A percentile compares a stretch with the other conserved stretches of the same genome.
These are phyloP conservation scores for Xiphorhynchus elegans DNA, from an alignment of 2,113 vertebrate species.

Conservation along the genomic window DNA sequence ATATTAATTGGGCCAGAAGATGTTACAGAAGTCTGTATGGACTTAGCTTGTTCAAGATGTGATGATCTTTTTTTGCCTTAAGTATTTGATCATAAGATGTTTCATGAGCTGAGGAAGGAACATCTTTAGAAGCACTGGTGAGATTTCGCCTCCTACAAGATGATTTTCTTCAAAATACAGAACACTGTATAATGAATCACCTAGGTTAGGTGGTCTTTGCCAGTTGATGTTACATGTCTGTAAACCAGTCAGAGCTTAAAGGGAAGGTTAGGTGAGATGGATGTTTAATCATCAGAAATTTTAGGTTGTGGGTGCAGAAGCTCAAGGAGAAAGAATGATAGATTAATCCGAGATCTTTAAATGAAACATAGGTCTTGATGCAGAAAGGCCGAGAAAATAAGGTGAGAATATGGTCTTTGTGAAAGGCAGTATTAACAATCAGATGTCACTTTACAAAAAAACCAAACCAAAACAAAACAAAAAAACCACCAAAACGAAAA, in stretches of 20 bases:
- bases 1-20: neutral
- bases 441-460: neutral
- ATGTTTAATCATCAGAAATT: neutral
- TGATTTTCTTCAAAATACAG: neutral
- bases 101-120: neutral
- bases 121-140: neutral
- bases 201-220: neutral
- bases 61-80: neutral
- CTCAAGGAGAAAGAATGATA: neutral
- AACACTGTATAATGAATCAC: neutral
- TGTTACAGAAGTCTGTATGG: neutral
- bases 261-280: neutral
- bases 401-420: neutral
- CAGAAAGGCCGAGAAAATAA: neutral
- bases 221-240: neutral
- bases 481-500: neutral
- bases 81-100: neutral
- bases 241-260: neutral
- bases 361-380: neutral
- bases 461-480: neutral
- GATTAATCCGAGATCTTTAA: neutral
- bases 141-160: neutral
- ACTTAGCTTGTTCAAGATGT: neutral
- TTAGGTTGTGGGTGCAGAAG: neutral
- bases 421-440: neutral